Evolutionary conservation across 30 jellyfish, hydroid and myxozoan species (phyloP).

Genomic region (Phacellophora camtschatica): DNA sequence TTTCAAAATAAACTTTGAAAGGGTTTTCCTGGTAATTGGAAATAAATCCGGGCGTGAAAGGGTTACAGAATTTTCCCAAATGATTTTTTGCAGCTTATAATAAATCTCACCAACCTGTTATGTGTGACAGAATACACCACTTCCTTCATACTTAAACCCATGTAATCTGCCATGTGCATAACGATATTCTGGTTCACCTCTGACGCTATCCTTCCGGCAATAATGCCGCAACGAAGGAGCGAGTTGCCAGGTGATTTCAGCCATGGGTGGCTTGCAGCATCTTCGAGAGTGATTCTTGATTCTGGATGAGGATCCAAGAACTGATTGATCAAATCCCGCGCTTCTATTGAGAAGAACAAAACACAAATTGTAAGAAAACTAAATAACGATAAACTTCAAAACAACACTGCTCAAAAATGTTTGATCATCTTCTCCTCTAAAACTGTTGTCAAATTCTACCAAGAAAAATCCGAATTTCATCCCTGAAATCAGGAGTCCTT

Average conservation of each 20-base stretch:
- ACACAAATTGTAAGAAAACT: too few relatives aligned
- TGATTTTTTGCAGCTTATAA: neutral
- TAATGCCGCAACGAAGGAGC: slow-evolving; percentile 15
- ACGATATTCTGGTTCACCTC: slow-evolving; percentile 71
- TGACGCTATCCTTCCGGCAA: neutral
- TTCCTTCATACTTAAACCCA: slow-evolving; percentile 71
- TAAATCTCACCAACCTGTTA: slow-evolving; percentile 52
- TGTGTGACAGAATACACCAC: slow-evolving; percentile 65
- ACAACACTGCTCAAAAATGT: too few relatives aligned
- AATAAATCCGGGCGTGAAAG: too few relatives aligned
- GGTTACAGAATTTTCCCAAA: too few relatives aligned
- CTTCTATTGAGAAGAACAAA: slow-evolving; percentile 45
- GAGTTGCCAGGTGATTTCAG: slow-evolving; percentile 41
- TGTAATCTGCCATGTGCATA: slow-evolving; percentile 60
- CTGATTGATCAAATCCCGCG: slow-evolving; percentile 84
- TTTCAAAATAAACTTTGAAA: too few relatives aligned
- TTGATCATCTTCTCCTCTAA: too few relatives aligned
- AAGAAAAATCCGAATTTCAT: too few relatives aligned
- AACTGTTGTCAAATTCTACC: too few relatives aligned
- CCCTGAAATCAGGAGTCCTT: too few relatives aligned
- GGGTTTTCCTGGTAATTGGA: too few relatives aligned
- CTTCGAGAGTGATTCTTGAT: slow-evolving; percentile 77
- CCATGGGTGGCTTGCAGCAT: slow-evolving; percentile 94
- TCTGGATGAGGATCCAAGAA: slow-evolving; percentile 91
- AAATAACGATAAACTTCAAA: too few relatives aligned